Percentiles rank a stretch among this genome's conserved stretches.
Conservation (phyloP, 2,113 vertebrate genomes). For the Catharus minimus region DNA sequence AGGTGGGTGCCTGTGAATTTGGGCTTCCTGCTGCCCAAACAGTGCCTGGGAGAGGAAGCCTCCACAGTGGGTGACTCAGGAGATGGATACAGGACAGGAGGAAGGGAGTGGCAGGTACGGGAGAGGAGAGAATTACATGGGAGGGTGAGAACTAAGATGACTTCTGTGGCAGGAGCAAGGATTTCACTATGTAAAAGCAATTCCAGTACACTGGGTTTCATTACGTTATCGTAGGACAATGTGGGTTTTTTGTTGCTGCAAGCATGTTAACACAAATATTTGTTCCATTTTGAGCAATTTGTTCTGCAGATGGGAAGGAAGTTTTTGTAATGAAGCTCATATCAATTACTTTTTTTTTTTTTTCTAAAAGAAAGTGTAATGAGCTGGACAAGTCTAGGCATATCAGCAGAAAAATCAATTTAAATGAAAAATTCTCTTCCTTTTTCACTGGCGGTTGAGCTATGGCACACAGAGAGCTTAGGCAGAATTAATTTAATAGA, state of each 20-base stretch:
- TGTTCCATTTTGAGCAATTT: background rate
- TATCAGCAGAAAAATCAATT: background rate
- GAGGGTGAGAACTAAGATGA: background rate
- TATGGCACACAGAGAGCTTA: background rate
- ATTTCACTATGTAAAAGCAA: background rate
- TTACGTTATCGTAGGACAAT: background rate
- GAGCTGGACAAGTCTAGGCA: background rate
- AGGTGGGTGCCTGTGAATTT: background rate
- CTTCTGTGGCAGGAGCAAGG: background rate
- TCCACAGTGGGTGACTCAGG: accelerated
- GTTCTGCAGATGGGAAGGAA: background rate
- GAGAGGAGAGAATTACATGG: background rate
- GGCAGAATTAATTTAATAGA: background rate
- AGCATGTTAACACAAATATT: background rate
- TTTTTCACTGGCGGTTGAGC: background rate
- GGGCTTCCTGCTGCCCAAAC: background rate
- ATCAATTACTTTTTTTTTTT: background rate
- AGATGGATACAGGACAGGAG: background rate
- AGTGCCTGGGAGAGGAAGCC: background rate
- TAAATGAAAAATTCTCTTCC: background rate
- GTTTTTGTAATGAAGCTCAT: background rate
- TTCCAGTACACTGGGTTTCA: background rate
- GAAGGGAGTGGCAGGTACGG: background rate
- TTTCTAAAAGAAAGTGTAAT: background rate
- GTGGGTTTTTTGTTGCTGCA: accelerated